Conservation (phyloP, 2,113 vertebrate genomes). For the Formicarius rufipectus region DNA sequence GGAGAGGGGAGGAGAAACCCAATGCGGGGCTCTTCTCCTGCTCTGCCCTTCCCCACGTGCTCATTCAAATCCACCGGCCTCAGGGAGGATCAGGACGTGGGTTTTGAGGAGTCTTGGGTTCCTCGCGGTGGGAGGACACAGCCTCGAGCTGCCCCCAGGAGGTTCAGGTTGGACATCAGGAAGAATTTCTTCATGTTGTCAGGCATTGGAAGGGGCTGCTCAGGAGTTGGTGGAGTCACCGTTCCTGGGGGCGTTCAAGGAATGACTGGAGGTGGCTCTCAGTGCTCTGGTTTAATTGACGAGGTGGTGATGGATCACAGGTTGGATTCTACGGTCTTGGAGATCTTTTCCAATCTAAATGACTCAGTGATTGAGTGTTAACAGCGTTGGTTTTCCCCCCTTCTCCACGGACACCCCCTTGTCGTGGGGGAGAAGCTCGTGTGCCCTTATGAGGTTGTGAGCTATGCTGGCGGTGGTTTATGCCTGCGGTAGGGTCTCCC, state of each 20-base stretch:
- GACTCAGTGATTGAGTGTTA: not conserved
- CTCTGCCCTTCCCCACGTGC: not conserved
- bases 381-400: not conserved
- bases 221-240: not conserved
- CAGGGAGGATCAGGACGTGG: not conserved
- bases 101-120: not conserved
- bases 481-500: too few species aligned
- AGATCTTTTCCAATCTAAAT: not conserved
- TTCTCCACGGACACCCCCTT: too few species aligned
- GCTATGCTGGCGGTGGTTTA: too few species aligned
- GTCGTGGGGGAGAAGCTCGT: too few species aligned
- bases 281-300: not conserved
- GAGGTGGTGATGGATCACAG: not conserved
- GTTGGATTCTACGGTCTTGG: not conserved
- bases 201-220: not conserved
- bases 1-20: not conserved
- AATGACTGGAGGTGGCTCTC: not conserved
- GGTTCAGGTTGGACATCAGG: not conserved
- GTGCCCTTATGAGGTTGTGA: too few species aligned
- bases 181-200: not conserved
- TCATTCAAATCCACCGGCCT: not conserved
- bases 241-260: not conserved
- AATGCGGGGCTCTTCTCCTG: not conserved
- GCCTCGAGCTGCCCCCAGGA: not conserved
- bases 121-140: not conserved